phyloP scores from a whole-genome alignment of 2,888 invertebrate species.

The Platycheirus rosarum region DNA sequence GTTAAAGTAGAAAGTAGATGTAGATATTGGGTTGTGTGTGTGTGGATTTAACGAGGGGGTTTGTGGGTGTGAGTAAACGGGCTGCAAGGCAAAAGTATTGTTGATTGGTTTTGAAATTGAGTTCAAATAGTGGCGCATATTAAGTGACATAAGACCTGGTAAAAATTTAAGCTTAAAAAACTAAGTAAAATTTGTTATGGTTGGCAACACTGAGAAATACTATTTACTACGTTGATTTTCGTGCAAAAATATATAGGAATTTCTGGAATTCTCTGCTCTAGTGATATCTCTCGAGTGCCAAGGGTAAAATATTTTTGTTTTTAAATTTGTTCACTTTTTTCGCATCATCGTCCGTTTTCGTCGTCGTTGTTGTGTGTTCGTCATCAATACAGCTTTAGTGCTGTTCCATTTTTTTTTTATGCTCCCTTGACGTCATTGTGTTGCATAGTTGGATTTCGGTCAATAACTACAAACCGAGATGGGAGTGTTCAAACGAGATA shows the following conservation, averaged over 20 bases:
- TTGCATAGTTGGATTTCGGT: constrained; percentile 21
- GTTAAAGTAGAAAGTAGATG: no score
- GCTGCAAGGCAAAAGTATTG: no score
- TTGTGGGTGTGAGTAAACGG: no score
- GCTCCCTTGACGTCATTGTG: constrained; percentile 57
- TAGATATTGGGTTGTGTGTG: no score
- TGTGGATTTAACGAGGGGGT: no score
- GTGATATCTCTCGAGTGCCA: constrained; percentile 61
- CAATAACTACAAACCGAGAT: constrained; percentile 33
- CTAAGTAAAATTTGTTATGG: no score
- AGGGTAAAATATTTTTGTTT: constrained; percentile 54
- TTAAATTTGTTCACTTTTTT: constrained; percentile 41
- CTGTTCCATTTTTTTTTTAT: constrained; percentile 45
- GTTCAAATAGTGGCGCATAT: no score
- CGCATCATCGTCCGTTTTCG: constrained; percentile 2
- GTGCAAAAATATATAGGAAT: constrained; percentile 35
- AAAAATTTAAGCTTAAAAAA: no score
- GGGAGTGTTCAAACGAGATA: constrained; percentile 57
- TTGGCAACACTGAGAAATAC: no score
- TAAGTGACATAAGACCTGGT: no score
- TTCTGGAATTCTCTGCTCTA: constrained; percentile 44
- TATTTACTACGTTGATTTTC: no score
- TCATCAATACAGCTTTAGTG: neutral
- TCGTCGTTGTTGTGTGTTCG: neutral
- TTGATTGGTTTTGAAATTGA: no score